These are phyloP conservation scores for Idaea dimidiata DNA, from an alignment of 2,888 invertebrate species.

Conservation along the genomic window DNA sequence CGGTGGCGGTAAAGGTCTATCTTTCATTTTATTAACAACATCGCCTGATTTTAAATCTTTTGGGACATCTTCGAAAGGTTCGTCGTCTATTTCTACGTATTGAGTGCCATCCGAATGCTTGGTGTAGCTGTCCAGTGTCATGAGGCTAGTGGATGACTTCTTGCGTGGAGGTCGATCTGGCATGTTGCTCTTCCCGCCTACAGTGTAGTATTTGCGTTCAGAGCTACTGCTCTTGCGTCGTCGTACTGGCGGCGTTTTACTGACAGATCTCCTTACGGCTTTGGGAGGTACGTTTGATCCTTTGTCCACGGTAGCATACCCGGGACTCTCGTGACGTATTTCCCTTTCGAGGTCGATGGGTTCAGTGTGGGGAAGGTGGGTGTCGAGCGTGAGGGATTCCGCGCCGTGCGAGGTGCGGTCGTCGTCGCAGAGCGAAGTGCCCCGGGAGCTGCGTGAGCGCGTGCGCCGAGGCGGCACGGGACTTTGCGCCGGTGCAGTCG, in stretches of 20 bases:
- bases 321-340: slow-evolving; percentile 77
- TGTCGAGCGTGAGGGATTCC: slow-evolving; percentile 82
- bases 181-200: slow-evolving; percentile 66
- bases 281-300: slow-evolving; percentile 83
- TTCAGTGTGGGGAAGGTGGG: slow-evolving; percentile 53
- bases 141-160: slow-evolving; percentile 78
- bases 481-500: slow-evolving; percentile 71
- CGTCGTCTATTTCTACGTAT: slow-evolving; percentile 83
- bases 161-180: slow-evolving; percentile 85
- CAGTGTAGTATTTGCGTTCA: slow-evolving; percentile 86
- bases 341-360: slow-evolving; percentile 58
- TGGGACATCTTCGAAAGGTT: slow-evolving; percentile 79
- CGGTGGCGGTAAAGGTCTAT: slow-evolving; percentile 91
- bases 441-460: slow-evolving; percentile 76
- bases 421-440: slow-evolving; percentile 83
- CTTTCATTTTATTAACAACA: slow-evolving; percentile 90
- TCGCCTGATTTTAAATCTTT: slow-evolving; percentile 87
- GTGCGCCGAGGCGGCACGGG: slow-evolving; percentile 80
- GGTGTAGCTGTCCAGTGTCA: slow-evolving; percentile 76
- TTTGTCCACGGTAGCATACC: slow-evolving; percentile 90
- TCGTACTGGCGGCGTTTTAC: slow-evolving; percentile 71
- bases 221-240: slow-evolving; percentile 74
- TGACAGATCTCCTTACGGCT: slow-evolving; percentile 77
- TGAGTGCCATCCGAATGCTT: slow-evolving; percentile 76
- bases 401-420: slow-evolving; percentile 87